Evolutionary conservation across 2,113 vertebrate genomes (phyloP), one percentile per base, ranked within the genome.

Genomic region (Calyptomena viridis): DNA sequence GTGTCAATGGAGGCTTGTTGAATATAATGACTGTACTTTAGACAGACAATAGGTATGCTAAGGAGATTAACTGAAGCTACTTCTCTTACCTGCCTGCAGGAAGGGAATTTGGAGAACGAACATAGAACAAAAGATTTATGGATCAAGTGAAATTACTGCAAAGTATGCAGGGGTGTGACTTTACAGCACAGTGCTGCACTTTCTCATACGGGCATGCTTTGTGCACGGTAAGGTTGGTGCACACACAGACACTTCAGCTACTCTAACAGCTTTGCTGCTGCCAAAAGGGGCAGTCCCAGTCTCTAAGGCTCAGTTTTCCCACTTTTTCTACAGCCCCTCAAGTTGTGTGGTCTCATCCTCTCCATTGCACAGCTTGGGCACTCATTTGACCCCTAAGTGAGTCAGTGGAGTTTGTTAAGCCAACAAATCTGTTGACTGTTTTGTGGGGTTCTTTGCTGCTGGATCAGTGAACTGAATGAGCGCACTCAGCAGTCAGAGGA

Each of bases 321-420:
- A 83, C 62, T 87, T 85, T 77, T 87, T 69, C 86, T 83, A 15
- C 67, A 66, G 49, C 49, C 24, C 49, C 83, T 96, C 92, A 40
- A 92, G 88, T 82, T 96, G 92, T 95, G 90, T 96, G 90, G 92
- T 95, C 94, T 76, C 90, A 93, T 96, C 88, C 79, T 96, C 94
- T 94, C 92, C 55, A 39, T 94, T 94, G 85, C 92, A 83, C 58
- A 27, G 74, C 84, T 84, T 87, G 91, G 90, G 92, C 92, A 52
- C 60, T 79, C 74, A 11, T 93, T 73, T 96, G 90, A 96, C 92
- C 87, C 73, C 87, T 93, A 47, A 91, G 69, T 81, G 74, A 94
- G 53, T 68, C 82, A 62, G 82, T 68, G 53, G 58, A 94, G 92
- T 95, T 94, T 93, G 96, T 95, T 94, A 87, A 95, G 84, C 92